Evolutionary conservation across 2,888 invertebrate genomes (phyloP).

Genomic region (Entomobrya proxima): DNA sequence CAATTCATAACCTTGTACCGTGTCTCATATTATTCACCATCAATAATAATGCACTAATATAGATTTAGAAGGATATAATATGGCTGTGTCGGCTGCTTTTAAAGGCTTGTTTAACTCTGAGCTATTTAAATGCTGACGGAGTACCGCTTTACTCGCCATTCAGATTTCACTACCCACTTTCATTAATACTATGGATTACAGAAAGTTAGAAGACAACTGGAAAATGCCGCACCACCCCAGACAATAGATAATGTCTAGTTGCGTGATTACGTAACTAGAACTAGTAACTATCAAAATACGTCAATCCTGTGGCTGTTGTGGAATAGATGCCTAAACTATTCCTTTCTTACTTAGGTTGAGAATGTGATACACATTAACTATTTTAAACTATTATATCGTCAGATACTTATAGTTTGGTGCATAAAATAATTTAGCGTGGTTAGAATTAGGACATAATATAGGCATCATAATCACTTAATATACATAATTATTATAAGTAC

Average conservation of each 20-base stretch:
- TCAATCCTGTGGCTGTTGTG: too few relatives aligned
- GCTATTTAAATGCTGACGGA: too few relatives aligned
- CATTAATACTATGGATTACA: slow-evolving; percentile 23
- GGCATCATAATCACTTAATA: not conserved
- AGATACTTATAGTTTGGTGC: slow-evolving; percentile 7
- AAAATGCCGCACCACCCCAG: too few relatives aligned
- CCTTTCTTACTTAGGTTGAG: too few relatives aligned
- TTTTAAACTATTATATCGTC: not conserved
- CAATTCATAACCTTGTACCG: not conserved
- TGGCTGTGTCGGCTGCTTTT: too few relatives aligned
- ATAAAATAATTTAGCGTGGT: not conserved
- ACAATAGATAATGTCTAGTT: too few relatives aligned
- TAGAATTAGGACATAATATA: not conserved
- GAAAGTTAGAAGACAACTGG: slow-evolving; percentile 24
- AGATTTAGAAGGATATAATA: too few relatives aligned
- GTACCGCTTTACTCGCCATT: not conserved
- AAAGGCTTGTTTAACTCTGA: too few relatives aligned
- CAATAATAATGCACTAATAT: not conserved
- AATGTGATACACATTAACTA: not conserved
- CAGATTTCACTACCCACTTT: not conserved
- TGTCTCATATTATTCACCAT: not conserved
- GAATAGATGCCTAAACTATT: too few relatives aligned
- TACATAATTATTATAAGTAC: not conserved
- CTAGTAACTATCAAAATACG: too few relatives aligned
- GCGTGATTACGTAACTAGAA: too few relatives aligned